These are phyloP conservation scores for Tarsius wallacei DNA, from an alignment of 2,797 vertebrate species.

Conservation along the genomic window DNA sequence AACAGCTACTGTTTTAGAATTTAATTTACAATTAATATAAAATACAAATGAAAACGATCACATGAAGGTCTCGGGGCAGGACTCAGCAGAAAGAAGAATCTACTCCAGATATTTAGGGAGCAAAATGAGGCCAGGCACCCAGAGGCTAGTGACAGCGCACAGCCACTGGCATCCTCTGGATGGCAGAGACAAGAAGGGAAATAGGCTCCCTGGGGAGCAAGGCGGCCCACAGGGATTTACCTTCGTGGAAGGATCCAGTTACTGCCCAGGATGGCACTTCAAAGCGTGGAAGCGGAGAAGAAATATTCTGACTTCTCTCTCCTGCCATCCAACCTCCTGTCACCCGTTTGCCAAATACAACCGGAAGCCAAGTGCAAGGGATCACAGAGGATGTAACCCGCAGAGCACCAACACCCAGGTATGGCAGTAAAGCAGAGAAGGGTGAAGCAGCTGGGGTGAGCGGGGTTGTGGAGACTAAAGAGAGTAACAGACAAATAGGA, in stretches of 20 bases:
- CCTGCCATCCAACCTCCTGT: not conserved
- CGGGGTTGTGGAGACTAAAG: not conserved
- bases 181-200: not conserved
- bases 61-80: not conserved
- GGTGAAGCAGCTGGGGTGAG: not conserved
- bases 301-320: not conserved
- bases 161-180: not conserved
- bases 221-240: not conserved
- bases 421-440: not conserved
- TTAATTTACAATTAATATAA: not conserved
- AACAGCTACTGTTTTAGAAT: not conserved
- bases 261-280: not conserved
- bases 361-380: not conserved
- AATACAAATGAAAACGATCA: not conserved
- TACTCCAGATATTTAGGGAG: not conserved
- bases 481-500: not conserved
- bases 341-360: not conserved
- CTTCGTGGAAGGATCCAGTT: not conserved
- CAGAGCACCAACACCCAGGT: not conserved
- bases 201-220: not conserved
- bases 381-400: not conserved
- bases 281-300: not conserved
- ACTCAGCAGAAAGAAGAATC: not conserved
- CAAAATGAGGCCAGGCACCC: not conserved
- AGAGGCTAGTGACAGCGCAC: not conserved